phyloP scores from a whole-genome alignment of 2,797 vertebrate species.

The Chelon auratus region DNA sequence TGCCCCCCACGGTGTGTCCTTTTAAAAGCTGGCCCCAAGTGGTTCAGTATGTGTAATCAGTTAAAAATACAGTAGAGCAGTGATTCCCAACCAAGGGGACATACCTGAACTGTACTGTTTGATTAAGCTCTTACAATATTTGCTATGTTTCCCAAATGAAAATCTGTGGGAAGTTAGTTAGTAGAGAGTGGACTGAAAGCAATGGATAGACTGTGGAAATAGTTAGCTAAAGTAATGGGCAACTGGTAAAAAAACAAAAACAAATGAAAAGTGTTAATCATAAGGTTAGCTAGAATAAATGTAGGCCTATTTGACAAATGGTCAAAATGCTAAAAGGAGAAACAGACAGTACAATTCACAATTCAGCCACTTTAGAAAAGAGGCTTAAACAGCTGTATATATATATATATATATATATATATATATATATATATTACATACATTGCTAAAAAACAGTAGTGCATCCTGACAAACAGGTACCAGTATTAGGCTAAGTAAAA shows the following conservation, averaged over 20 bases:
- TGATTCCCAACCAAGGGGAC: slow-evolving; percentile 33
- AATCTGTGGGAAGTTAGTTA: too few relatives aligned
- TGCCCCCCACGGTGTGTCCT: slow-evolving; percentile 1
- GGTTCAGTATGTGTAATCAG: slow-evolving; percentile 42
- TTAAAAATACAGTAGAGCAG: slow-evolving; percentile 44
- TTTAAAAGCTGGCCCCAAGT: slow-evolving; percentile 29
- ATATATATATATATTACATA: background rate
- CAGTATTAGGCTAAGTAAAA: background rate
- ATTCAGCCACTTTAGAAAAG: background rate
- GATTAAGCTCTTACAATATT: too few relatives aligned
- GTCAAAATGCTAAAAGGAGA: too few relatives aligned
- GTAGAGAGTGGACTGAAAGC: too few relatives aligned
- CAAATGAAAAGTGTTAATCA: background rate
- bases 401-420: background rate
- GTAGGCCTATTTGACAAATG: too few relatives aligned
- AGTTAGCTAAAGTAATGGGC: too few relatives aligned
- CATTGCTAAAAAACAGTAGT: too few relatives aligned
- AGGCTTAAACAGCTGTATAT: background rate
- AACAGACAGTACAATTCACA: background rate
- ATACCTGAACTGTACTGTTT: background rate
- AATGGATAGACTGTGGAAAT: too few relatives aligned
- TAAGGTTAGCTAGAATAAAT: too few relatives aligned
- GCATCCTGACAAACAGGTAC: too few relatives aligned
- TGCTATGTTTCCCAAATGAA: background rate
- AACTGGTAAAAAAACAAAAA: background rate